Evolutionary conservation across 2,888 invertebrate genomes (phyloP).

Genomic region (Plebejus anna): DNA sequence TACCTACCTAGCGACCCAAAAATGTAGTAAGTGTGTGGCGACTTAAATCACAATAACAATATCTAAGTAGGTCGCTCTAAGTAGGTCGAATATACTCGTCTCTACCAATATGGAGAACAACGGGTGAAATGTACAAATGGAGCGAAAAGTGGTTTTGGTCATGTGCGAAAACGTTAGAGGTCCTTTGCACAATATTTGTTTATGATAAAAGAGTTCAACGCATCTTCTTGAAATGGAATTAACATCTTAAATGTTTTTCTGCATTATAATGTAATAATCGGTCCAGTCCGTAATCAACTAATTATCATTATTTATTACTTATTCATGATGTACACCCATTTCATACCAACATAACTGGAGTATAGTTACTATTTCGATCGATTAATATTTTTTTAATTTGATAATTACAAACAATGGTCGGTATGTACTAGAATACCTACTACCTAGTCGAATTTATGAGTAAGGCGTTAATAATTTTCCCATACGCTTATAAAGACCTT

Average conservation of each 20-base stretch:
- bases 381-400: not conserved
- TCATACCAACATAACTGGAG: not conserved
- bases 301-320: not conserved
- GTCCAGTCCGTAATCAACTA: not conserved
- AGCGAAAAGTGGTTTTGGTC: constrained; percentile 18
- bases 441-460: not conserved
- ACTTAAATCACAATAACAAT: constrained; percentile 42
- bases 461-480: constrained; percentile 20
- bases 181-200: not conserved
- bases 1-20: constrained; percentile 3
- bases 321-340: not conserved
- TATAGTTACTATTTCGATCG: not conserved
- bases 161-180: constrained; percentile 12
- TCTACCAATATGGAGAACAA: constrained; percentile 33
- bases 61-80: constrained; percentile 61
- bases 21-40: constrained; percentile 5
- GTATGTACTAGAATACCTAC: not conserved
- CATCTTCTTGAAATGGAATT: not conserved
- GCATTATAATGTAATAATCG: not conserved
- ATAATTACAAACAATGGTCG: not conserved
- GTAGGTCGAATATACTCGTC: constrained; percentile 47
- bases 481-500: constrained; percentile 23
- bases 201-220: not conserved
- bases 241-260: not conserved
- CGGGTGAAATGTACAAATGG: constrained; percentile 26